These are phyloP conservation scores for Alcis repandata DNA, from an alignment of 2,888 invertebrate species.

Conservation along the genomic window DNA sequence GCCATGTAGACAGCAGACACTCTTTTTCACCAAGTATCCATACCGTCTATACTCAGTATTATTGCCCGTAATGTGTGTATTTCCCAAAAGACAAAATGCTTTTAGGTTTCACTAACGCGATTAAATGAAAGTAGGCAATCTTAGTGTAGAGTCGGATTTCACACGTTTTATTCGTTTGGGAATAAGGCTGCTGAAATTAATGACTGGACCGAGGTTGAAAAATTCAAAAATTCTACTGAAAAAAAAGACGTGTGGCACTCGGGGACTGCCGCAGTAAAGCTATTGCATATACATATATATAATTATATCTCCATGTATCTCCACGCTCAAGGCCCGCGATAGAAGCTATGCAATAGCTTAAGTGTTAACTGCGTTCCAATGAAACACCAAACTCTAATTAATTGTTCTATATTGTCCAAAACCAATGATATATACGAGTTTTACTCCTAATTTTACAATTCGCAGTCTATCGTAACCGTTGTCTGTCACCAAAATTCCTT, in stretches of 20 bases:
- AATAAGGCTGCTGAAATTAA: conserved; percentile 12
- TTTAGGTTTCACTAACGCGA: conserved; percentile 25
- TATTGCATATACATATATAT: no score
- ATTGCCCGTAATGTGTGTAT: conserved; percentile 17
- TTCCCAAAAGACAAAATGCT: conserved; percentile 33
- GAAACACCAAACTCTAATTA: no score
- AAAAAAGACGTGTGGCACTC: neutral
- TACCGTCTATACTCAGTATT: conserved; percentile 8
- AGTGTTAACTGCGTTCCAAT: no score
- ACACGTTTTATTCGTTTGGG: conserved; percentile 19
- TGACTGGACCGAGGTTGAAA: neutral
- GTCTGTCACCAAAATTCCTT: no score
- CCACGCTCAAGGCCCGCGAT: no score
- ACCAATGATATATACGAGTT: no score
- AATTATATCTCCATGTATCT: no score
- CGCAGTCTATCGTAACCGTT: no score
- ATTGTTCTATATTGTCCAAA: no score
- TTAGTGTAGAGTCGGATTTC: conserved; percentile 17
- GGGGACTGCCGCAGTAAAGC: no score
- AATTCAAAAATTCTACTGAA: neutral
- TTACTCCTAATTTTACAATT: no score
- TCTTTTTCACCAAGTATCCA: neutral
- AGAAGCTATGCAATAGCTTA: no score
- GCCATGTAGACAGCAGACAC: neutral
- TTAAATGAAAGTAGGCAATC: conserved; percentile 28